A percentile compares a stretch with the other conserved stretches of the same genome.
Evolutionary conservation across 2,113 vertebrate genomes (phyloP).

Genomic region (Oryzias melastigma): DNA sequence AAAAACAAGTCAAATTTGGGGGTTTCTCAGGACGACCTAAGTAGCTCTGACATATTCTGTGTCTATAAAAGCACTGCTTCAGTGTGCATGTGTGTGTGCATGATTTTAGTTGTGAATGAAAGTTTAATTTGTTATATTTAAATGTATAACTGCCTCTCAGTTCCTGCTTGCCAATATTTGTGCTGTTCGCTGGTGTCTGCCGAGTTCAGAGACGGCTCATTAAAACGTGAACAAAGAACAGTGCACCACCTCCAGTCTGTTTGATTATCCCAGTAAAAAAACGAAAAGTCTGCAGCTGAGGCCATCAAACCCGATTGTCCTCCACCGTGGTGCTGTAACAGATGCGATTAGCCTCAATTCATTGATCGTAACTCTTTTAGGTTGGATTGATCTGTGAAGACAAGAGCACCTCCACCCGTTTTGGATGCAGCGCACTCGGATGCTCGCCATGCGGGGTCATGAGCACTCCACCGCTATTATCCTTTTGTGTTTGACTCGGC

Average conservation of each 20-base stretch:
- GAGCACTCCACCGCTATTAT: background rate
- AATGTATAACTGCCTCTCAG: conserved; percentile 69
- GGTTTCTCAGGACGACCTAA: conserved; percentile 27
- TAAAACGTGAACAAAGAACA: conserved; percentile 67
- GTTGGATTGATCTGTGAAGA: conserved; percentile 3
- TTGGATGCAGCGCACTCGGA: background rate
- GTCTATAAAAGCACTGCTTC: conserved; percentile 14
- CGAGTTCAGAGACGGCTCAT: conserved; percentile 45
- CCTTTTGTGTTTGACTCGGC: conserved; percentile 1
- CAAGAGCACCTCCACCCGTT: no score
- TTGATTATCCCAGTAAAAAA: conserved; percentile 9
- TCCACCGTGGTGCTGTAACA: conserved; percentile 6
- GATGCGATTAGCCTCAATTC: conserved; percentile 24
- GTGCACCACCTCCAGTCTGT: conserved; percentile 10
- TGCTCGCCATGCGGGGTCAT: background rate
- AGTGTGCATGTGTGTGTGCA: conserved; percentile 46
- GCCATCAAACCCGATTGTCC: conserved; percentile 23
- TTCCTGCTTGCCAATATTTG: conserved; percentile 75
- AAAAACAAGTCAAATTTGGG: background rate
- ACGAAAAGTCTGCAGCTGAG: conserved; percentile 1
- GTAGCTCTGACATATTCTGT: conserved; percentile 9
- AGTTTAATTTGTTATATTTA: conserved; percentile 63
- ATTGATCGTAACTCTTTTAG: conserved; percentile 41
- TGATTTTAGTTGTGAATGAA: conserved; percentile 36
- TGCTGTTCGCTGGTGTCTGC: conserved; percentile 57